Conservation (phyloP, 2,797 vertebrate species). For the Protonibea diacanthus region DNA sequence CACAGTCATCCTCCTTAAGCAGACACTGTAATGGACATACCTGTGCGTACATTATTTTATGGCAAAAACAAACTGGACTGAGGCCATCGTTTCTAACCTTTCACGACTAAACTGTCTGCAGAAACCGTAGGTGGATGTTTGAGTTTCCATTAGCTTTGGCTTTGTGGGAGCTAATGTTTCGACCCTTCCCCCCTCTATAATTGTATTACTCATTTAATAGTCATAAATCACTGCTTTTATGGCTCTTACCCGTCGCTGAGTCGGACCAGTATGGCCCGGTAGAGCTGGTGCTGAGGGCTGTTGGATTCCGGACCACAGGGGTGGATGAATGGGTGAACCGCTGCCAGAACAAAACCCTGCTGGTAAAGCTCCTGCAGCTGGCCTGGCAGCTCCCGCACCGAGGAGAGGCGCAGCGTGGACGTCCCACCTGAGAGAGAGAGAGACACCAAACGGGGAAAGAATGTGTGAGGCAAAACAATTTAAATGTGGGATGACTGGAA, state of each 20-base stretch:
- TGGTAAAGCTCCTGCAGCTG: constrained; percentile 97
- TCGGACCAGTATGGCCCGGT: constrained; percentile 94
- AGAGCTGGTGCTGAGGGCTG: constrained; percentile 92
- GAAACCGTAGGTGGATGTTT: constrained; percentile 9
- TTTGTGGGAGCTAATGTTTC: not conserved
- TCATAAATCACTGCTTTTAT: not conserved
- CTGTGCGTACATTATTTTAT: constrained; percentile 8
- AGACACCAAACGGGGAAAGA: not conserved
- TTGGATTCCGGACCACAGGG: constrained; percentile 88
- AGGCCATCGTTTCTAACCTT: not conserved
- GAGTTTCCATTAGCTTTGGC: constrained; percentile 13
- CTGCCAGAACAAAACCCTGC: constrained; percentile 93
- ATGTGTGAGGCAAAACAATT: not conserved
- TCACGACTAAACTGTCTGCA: not conserved
- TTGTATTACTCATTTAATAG: not conserved
- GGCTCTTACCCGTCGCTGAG: constrained; percentile 90
- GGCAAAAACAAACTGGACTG: not conserved
- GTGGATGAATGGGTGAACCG: constrained; percentile 96
- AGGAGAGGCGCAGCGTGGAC: constrained; percentile 92
- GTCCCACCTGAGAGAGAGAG: constrained; percentile 84
- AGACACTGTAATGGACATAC: not conserved
- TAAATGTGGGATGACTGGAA: not conserved
- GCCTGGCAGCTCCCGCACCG: constrained; percentile 91
- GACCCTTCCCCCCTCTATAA: not conserved
- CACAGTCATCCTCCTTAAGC: not conserved